Evolutionary conservation across 2,797 vertebrate genomes (phyloP), one percentile per base, ranked within the genome.

Genomic region (Hafferia zeledoni): DNA sequence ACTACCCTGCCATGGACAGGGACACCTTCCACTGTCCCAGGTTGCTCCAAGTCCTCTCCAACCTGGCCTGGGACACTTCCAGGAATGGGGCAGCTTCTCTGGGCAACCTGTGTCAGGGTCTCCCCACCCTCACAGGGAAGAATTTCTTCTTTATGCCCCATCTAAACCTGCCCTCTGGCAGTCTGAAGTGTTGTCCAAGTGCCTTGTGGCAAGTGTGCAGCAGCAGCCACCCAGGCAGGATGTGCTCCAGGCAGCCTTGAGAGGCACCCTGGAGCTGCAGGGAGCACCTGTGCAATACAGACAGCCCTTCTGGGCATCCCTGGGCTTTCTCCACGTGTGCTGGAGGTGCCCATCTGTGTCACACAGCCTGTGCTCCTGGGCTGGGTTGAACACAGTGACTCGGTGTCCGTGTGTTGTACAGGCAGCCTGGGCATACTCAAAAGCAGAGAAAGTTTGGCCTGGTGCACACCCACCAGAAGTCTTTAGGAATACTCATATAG

Each of bases 401-500:
- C 14, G 1, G 20, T 6, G 35, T 57, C 31, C 13, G 0, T 17
- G 35, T 15, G 18, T 61, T 18, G 24, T 16, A 11, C 82, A 11
- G 7, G 4, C 49, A 23, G 4, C 33, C 31, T 22, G n/a, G 47
- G 20, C 15, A 2, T 22, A 0, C 7, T 52, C 23, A 52, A 43
- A 57, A 85, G 35, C 47, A 28, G n/a, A 77, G 55, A 0, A 56
- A 23, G 28, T 33, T 80, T 30, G 70, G 7, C 72, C 52, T 3
- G 2, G 35, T 17, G 11, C 13, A 2, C 3, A 4, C 10, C 14
- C 27, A 27, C 27, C 7, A 0, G 0, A 12, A 35, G 35, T 28
- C 47, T n/a, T 46, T 2, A 65, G 83, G 55, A 57, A 3, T 67
- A 41, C 19, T 25, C 49, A 8, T 17, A 0, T 8, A 11, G 12